A percentile compares a stretch with the other conserved stretches of the same genome.
Conservation (phyloP, 2,113 vertebrate species). For the Tricholaema leucomelas region DNA sequence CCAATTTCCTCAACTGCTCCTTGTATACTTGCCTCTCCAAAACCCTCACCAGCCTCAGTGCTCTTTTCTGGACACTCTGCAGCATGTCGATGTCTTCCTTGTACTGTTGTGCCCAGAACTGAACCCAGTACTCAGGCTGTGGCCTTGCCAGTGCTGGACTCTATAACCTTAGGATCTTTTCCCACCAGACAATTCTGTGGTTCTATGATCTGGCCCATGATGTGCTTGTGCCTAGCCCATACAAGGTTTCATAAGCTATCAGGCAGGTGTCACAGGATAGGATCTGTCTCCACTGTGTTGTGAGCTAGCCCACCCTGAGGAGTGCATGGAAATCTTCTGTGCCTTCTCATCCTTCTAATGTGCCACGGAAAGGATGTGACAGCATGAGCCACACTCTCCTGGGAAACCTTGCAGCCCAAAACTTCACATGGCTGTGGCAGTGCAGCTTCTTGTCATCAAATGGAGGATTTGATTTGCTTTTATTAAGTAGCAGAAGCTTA, state of each 20-base stretch:
- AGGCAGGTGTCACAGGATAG: background rate
- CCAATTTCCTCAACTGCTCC: too few relatives aligned
- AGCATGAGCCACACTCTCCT: background rate
- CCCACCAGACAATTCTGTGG: too few relatives aligned
- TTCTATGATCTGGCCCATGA: background rate
- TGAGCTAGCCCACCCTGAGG: accelerated
- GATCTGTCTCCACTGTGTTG: background rate
- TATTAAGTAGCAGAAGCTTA: conserved; percentile 58
- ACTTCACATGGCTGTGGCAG: background rate
- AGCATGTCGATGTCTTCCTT: too few relatives aligned
- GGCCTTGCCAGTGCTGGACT: too few relatives aligned
- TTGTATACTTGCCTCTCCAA: too few relatives aligned
- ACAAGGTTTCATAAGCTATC: background rate
- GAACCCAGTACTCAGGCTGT: too few relatives aligned
- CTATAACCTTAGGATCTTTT: too few relatives aligned
- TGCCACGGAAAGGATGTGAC: background rate
- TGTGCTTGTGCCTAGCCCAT: background rate
- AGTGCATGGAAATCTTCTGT: background rate
- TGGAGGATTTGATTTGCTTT: conserved; percentile 32
- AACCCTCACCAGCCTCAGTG: too few relatives aligned
- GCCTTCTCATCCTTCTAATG: background rate
- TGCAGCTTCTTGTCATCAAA: background rate
- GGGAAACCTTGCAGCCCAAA: background rate
- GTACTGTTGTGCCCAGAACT: too few relatives aligned
- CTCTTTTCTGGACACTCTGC: too few relatives aligned